Percentiles rank a stretch among this genome's conserved stretches.
Evolutionary conservation across 1,140 invertebrate species (phyloP).

Genomic region (Subanguina moxae): DNA sequence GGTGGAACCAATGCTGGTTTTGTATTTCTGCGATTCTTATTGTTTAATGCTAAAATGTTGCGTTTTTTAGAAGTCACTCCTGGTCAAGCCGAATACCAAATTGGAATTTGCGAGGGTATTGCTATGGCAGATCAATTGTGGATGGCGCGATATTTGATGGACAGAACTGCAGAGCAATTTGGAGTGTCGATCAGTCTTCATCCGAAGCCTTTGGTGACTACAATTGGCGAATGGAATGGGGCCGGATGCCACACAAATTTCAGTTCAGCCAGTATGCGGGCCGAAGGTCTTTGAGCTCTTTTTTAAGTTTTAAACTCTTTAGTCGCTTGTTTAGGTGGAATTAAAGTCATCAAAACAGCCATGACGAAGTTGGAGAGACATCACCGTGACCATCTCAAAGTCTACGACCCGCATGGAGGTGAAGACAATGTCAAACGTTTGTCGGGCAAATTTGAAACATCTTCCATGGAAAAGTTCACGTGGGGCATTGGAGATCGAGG

Average conservation of each 20-base stretch:
- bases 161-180: slow-evolving; percentile 83
- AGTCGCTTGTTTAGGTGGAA: slow-evolving; percentile 69
- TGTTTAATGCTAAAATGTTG: background rate
- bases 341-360: slow-evolving; percentile 60
- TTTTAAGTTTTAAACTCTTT: background rate
- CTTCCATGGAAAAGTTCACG: slow-evolving; percentile 79
- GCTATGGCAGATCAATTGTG: slow-evolving; percentile 80
- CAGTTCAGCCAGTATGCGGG: slow-evolving; percentile 79
- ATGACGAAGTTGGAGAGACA: slow-evolving; percentile 75
- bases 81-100: slow-evolving; percentile 67
- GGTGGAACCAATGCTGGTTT: slow-evolving; percentile 3
- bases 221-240: slow-evolving; percentile 75
- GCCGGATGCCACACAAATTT: slow-evolving; percentile 84
- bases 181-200: slow-evolving; percentile 80
- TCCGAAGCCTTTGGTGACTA: slow-evolving; percentile 61
- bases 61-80: slow-evolving; percentile 75
- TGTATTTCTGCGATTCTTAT: background rate
- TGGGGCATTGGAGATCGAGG: slow-evolving; percentile 69
- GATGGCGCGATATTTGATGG: slow-evolving; percentile 70
- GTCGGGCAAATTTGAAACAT: slow-evolving; percentile 78
- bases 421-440: slow-evolving; percentile 77
- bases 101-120: slow-evolving; percentile 61
- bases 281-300: slow-evolving; percentile 2
- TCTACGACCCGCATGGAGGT: slow-evolving; percentile 76
- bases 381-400: slow-evolving; percentile 70